These are phyloP conservation scores for Hemiprocne comata DNA, from an alignment of 2,113 vertebrate species.

Conservation along the genomic window DNA sequence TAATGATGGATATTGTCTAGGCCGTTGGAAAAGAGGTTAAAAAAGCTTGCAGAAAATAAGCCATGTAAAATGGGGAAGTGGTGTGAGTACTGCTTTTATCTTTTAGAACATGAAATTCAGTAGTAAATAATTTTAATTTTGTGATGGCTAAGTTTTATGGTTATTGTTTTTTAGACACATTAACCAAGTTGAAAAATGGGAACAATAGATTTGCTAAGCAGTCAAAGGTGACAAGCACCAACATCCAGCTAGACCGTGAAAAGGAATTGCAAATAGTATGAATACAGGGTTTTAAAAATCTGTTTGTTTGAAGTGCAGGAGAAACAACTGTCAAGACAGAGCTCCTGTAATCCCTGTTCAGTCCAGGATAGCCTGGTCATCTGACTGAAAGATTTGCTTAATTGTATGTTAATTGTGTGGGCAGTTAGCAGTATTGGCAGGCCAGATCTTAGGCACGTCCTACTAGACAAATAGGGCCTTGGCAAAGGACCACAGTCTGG, in stretches of 20 bases:
- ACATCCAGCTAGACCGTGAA: not conserved
- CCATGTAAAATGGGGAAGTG: not conserved
- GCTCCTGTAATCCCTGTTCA: not conserved
- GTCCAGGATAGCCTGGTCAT: not conserved
- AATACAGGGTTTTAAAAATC: not conserved
- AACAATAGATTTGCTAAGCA: not conserved
- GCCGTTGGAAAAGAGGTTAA: not conserved
- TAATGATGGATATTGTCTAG: not conserved
- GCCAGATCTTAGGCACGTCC: fast-evolving
- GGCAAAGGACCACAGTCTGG: not conserved
- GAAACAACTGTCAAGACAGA: not conserved
- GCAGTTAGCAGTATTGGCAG: not conserved
- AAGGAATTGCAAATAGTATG: not conserved
- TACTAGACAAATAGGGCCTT: not conserved
- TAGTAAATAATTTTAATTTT: not conserved
- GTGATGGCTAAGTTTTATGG: not conserved
- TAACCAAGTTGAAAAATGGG: not conserved
- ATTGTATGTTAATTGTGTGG: not conserved
- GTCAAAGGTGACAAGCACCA: not conserved
- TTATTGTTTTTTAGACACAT: not conserved
- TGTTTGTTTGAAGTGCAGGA: not conserved
- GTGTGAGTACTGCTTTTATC: not conserved
- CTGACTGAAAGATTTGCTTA: not conserved
- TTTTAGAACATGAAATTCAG: not conserved
- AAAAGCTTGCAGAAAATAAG: not conserved